Base-by-base conservation (phyloP, 1,140 invertebrate genomes). In the Orussus abietinus region DNA sequence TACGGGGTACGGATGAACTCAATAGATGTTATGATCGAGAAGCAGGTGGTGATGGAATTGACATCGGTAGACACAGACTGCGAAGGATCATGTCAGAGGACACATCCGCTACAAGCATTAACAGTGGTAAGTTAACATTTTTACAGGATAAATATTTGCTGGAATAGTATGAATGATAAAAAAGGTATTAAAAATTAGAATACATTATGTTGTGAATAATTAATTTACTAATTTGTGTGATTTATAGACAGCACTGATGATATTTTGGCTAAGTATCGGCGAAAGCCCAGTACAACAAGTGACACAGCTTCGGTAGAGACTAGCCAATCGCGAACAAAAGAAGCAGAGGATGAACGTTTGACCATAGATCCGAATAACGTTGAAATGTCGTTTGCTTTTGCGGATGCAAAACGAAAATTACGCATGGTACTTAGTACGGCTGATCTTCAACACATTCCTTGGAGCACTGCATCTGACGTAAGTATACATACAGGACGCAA, bases 181-280 rank as follows among this genome's bases (percentile, higher is more conserved):
- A 30, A 20, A 25, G 18, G 10, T 0, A 41, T 4, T 36, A 7
- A 14, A 19, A 12, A 17, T 18, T 10, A 11, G 11, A 40, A 11
- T 7, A 10, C 6, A 25, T 20, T 11, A 19, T 21, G 14, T 22
- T 12, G 2, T 13, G 11, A 14, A 41, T 10, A 20, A 36, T 38
- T 14, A 38, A 47, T 31, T 41, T 53, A 41, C 49, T n/a, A n/a
- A n/a, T 30, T 20, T 21, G 13, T 20, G 38, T 25, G 3, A 13
- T 31, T 72, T 66, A 32, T 50, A 80, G 90, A 92, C 68, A 82
- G 81, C 25, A 83, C 87, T 9, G 93, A 97, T 62, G 93, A 96
- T 59, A 97, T 98, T 57, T 77, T 98, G 49, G 92, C 90, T 15
- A 97, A 96, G 62, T 98, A 98, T 68, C 77, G 93, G 10, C 82